Percentiles rank a stretch among this genome's conserved stretches.
Evolutionary conservation across 2,797 vertebrate species (phyloP).

Genomic region (Lagorchestes hirsutus): DNA sequence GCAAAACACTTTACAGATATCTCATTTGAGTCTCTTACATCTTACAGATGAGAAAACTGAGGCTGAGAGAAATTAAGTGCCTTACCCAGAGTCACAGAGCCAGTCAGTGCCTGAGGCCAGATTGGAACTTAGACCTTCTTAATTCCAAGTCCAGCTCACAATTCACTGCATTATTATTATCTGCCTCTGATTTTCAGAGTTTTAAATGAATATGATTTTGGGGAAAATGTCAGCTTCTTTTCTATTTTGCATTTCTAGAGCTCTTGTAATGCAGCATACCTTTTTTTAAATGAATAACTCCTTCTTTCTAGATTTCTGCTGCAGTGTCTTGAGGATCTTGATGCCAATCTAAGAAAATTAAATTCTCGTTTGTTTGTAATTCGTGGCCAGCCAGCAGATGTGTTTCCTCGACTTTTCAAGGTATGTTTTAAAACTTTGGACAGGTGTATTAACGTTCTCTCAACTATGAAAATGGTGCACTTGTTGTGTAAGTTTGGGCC

Average conservation of each 20-base stretch:
- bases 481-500: constrained; percentile 39
- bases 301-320: constrained; percentile 91
- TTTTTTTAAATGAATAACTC: constrained; percentile 51
- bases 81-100: neutral
- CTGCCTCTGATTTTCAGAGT: neutral
- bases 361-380: constrained; percentile 97
- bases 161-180: neutral
- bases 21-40: neutral
- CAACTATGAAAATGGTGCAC: constrained; percentile 14
- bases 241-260: neutral
- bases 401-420: constrained; percentile 97
- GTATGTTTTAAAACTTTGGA: constrained; percentile 81
- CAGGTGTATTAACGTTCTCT: constrained; percentile 26
- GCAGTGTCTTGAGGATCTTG: constrained; percentile 96
- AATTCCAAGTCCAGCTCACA: neutral
- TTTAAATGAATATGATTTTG: neutral
- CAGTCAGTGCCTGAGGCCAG: neutral
- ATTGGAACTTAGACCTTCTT: neutral
- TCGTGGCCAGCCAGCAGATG: constrained; percentile 96
- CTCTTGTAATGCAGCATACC: neutral
- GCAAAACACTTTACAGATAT: neutral
- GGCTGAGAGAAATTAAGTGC: neutral
- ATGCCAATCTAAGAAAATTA: constrained; percentile 94
- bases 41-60: neutral
- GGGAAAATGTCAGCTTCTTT: neutral